Conservation (phyloP, 2,797 vertebrate species). For the Anguilla pacifica region DNA sequence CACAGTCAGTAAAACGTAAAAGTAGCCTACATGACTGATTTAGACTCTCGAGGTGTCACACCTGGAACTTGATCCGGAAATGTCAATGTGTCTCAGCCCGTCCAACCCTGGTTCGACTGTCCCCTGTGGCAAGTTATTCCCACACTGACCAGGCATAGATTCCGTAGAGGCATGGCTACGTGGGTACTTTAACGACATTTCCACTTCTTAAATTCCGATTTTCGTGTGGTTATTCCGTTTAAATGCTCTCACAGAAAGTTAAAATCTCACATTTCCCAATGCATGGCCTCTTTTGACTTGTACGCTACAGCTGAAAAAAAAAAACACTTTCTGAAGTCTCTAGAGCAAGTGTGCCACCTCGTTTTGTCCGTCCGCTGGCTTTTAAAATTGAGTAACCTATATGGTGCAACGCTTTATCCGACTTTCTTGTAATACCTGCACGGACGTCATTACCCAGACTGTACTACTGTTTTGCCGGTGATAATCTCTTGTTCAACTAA, state of each 20-base stretch:
- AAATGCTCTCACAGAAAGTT: background rate
- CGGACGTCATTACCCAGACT: slow-evolving; percentile 3
- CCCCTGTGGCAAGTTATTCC: background rate
- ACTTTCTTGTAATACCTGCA: background rate
- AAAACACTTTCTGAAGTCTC: background rate
- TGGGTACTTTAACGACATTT: background rate
- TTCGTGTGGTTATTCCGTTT: background rate
- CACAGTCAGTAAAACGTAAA: background rate
- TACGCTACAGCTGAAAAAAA: background rate
- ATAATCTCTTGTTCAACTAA: slow-evolving; percentile 14
- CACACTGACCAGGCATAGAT: background rate
- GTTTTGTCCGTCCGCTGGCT: background rate
- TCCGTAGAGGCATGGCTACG: background rate
- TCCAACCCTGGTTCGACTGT: background rate
- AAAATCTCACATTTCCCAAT: background rate
- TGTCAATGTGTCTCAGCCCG: background rate
- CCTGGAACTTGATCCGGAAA: background rate
- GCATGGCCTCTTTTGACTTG: background rate
- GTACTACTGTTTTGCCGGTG: background rate
- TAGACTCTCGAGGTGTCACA: background rate
- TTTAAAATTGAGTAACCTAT: background rate
- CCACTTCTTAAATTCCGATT: background rate
- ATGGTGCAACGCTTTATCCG: background rate
- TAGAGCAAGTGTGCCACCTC: background rate
- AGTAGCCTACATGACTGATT: background rate